Evolutionary conservation across 2,888 invertebrate species (phyloP), one percentile per base, ranked within the genome.

Genomic region (Drosophila kanekoi): DNA sequence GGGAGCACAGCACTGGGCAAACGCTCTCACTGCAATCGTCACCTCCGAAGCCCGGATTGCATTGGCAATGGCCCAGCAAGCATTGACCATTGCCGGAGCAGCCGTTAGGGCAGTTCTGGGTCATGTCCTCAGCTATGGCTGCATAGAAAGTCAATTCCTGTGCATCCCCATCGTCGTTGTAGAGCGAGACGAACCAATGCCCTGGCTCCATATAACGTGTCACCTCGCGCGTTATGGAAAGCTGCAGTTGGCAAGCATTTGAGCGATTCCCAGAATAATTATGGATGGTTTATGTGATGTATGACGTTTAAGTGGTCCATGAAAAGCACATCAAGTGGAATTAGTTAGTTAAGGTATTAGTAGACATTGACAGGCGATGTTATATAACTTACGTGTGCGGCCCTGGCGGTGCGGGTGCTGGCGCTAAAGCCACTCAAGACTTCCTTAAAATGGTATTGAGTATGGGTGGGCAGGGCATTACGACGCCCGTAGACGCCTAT

Each of bases 41-140:
- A 35, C 99, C 98, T 54, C 97, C 97, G 92, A 98, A 99, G 13
- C 99, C 99, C 54, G 98, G 96, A 92, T 97, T 98, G 92, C 99
- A 99, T 89, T 97, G 97, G 91, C 99, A 99, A 91, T 97, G 97
- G 2, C 98, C 98, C 93, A 97, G 95, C 49, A 98, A 94, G 92
- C 99, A 99, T 92, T 98, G 97, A 14, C 99, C 99, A 93, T 98
- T 98, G 13, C 98, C 98, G 78, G 97, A 97, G 92, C 99, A 99
- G 51, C 98, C 98, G 89, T 97, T 97, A 9, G 98, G 98, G 92
- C 99, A 99, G 92, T 97, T 97, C 92, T 97, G 97, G 28, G 97
- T 97, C 97, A 97, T 97, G 90, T 97, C 97, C 90, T 97, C 97
- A 53, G 97, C 97, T 61, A 97, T 94, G 56, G 95, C 94, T 3